Base-by-base conservation (phyloP, 1,140 invertebrate genomes). In the Sitobion miscanthi region DNA sequence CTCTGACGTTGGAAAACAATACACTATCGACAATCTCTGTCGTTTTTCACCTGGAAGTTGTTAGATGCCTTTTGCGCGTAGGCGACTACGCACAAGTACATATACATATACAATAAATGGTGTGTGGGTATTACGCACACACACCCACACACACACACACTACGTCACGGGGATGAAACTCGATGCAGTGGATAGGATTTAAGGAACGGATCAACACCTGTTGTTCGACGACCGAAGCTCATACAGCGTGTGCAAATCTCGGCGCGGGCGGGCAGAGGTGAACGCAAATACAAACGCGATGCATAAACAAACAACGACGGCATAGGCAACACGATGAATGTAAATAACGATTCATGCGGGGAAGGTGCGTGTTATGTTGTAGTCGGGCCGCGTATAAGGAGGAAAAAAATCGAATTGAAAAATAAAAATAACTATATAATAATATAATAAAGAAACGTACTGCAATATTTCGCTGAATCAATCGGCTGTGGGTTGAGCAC, bases 191-290 rank as follows among this genome's bases (percentile, higher is more conserved):
- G 25, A 77, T n/a, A 89, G 49, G n/a, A 42, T 21, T 54, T 54
- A 35, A 54, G 87, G 47, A 38, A 21, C 35, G 49, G 87, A 89
- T 89, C 87, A 52, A 89, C 87, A 89, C 87, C 87, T 89, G 87
- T 89, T 89, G 87, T 89, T 89, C 47, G 49, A 21, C n/a, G 49
- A 23, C 47, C n/a, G 49, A 5, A 54, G 87, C 49, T 89, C 35
- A 38, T n/a, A 35, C n/a, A 21, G 49, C 87, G 87, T 89, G 87
- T 89, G n/a, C 49, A 35, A 88, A 88, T 47, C 8, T 17, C 7
- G 47, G n/a, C 21, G 86, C 30, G 47, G 20, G 45, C 52, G 7
- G 25, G 25, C 25, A 25, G 38, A 8, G n/a, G 1, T 35, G 87
- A 38, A 38, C 35, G 49, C 87, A 89, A 89, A 89, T 89, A 89